Percentiles rank a stretch among this genome's conserved stretches.
phyloP scores from a whole-genome alignment of 2,888 invertebrate genomes.

The Eristalis pertinax region DNA sequence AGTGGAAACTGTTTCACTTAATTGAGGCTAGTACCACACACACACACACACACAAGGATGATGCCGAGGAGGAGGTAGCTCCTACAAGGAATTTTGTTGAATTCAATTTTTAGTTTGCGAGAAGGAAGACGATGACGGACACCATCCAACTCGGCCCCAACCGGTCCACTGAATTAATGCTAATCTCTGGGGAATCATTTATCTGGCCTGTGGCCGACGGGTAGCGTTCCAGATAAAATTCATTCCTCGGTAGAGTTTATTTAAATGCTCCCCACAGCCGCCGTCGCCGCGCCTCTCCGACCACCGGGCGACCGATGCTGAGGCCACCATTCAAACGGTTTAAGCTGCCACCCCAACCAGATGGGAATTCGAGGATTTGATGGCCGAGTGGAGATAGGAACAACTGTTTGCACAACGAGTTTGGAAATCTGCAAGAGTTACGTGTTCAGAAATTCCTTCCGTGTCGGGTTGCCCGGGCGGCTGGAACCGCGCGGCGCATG shows the following conservation, averaged over 20 bases:
- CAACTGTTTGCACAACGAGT: constrained; percentile 50
- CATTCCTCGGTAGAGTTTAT: constrained; percentile 41
- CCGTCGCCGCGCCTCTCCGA: constrained; percentile 10
- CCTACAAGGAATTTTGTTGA: constrained; percentile 43
- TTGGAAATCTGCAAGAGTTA: constrained; percentile 46
- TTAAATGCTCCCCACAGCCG: constrained; percentile 48
- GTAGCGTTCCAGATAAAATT: constrained; percentile 25
- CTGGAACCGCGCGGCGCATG: not conserved
- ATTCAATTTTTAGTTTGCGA: constrained; percentile 61
- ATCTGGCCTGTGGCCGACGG: constrained; percentile 47
- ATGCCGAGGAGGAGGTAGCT: constrained; percentile 11
- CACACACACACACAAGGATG: constrained; percentile 26
- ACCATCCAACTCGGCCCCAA: not conserved
- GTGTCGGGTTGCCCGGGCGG: constrained; percentile 16
- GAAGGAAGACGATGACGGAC: not conserved
- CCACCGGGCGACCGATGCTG: constrained; percentile 36
- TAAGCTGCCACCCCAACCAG: constrained; percentile 36
- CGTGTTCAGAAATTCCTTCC: constrained; percentile 48
- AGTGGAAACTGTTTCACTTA: constrained; percentile 25
- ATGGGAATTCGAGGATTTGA: constrained; percentile 61
- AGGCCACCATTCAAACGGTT: constrained; percentile 38
- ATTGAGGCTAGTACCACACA: constrained; percentile 44
- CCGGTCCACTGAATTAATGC: constrained; percentile 56
- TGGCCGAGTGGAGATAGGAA: constrained; percentile 50
- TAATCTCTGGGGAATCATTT: constrained; percentile 64